Conservation (phyloP, 1,140 invertebrate genomes). For the Bombus sylvicola region DNA sequence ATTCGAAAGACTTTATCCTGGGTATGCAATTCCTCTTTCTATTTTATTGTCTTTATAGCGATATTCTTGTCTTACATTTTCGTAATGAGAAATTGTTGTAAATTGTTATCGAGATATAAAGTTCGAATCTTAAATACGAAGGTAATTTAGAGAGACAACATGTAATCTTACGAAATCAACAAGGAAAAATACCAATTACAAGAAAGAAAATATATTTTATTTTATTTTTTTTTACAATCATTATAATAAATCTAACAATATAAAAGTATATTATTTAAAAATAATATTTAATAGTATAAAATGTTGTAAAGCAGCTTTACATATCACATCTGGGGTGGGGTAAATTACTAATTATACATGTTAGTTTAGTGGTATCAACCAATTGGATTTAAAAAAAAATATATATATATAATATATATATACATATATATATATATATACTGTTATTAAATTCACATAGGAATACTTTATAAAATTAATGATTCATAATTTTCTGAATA, state of each 20-base stretch:
- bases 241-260: conserved; percentile 74
- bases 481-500: background rate
- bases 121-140: background rate
- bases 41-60: background rate
- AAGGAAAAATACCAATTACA: background rate
- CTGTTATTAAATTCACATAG: background rate
- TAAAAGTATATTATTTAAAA: conserved; percentile 77
- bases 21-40: background rate
- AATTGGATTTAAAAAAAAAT: conserved; percentile 52
- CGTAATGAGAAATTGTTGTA: background rate
- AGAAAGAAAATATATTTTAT: conserved; percentile 54
- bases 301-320: conserved; percentile 81
- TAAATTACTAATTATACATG: conserved; percentile 69
- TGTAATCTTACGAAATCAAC: background rate
- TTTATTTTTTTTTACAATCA: conserved; percentile 72
- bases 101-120: background rate
- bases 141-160: background rate
- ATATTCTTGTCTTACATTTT: background rate
- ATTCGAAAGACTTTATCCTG: background rate
- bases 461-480: background rate
- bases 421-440: too few species aligned
- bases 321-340: conserved; percentile 81
- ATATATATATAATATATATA: too few species aligned
- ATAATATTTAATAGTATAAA: conserved; percentile 78
- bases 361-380: conserved; percentile 51